These are phyloP conservation scores for Calliphora vicina DNA, from an alignment of 1,140 invertebrate genomes.

Conservation along the genomic window DNA sequence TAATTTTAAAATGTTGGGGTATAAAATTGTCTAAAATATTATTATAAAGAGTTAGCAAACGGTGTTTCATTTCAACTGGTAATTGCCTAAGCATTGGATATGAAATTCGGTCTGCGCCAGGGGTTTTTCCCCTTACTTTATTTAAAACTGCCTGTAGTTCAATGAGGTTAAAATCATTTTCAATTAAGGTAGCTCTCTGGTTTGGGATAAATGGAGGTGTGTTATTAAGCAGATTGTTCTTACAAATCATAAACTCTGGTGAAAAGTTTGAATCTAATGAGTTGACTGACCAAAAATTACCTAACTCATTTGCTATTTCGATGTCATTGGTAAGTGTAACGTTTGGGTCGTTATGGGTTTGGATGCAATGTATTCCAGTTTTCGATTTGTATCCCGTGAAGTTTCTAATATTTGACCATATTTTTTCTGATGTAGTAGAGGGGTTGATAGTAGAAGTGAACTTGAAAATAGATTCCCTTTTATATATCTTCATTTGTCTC, in stretches of 20 bases:
- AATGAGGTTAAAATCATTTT: not conserved
- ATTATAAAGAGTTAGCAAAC: not conserved
- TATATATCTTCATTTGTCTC: not conserved
- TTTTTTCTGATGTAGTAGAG: not conserved
- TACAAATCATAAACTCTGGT: not conserved
- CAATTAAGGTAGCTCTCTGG: not conserved
- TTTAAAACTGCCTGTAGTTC: not conserved
- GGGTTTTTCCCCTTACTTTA: conserved; percentile 20
- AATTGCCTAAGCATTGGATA: not conserved
- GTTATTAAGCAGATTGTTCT: no score
- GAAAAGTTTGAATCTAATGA: conserved; percentile 12
- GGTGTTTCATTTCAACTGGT: not conserved
- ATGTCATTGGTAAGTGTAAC: not conserved
- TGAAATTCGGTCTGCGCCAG: not conserved
- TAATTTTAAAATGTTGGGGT: not conserved
- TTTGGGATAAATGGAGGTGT: not conserved
- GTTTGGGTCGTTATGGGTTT: not conserved
- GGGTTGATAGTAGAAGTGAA: not conserved
- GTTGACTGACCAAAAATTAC: not conserved
- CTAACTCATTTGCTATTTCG: conserved; percentile 8
- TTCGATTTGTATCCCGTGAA: not conserved
- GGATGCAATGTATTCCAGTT: not conserved
- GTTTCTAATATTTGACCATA: not conserved
- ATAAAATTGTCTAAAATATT: not conserved
- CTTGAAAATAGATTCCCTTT: not conserved